Evolutionary conservation across 2,888 invertebrate genomes (phyloP), one percentile per base, ranked within the genome.

Genomic region (Pyrochroa serraticornis): DNA sequence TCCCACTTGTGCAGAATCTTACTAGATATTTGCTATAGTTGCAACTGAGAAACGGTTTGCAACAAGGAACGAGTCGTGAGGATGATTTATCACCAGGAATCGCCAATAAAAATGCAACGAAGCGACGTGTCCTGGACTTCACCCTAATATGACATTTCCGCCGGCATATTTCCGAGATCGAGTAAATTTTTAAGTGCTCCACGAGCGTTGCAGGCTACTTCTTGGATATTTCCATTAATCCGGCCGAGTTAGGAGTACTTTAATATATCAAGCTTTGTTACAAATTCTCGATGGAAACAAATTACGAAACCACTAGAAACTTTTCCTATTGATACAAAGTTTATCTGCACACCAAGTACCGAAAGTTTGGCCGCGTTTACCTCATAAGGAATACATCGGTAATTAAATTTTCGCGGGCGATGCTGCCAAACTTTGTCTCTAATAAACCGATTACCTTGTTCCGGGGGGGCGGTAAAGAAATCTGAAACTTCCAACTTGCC

Each of bases 241-340:
- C 47, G 41, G 32, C 33, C 39, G 42, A 47, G 54, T 54, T 54
- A 34, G 12, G 39, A 53, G 46, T 39, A 33, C 33, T 53, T 44
- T 44, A 44, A 52, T 52, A 52, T 52, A 52, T 52, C 36, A 38
- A 7, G 37, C 52, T 52, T 53, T 46, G 53, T 53, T 46, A 35
- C 39, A 44, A 53, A 53, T 53, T 36, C 34, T 39, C 53, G 32
- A 39, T 45, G 41, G 47, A 47, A 47, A 54, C 54, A 54, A 54
- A 54, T 48, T 54, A 54, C 38, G 41, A 47, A 54, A 48, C 54
- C 54, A 54, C 47, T 54, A 54, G 42, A 48, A 54, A 54, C 39
- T 54, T 54, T 44, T 53, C 47, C 36, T 54, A 54, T 54, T 48
- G 54, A 54, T 48, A 54, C 13, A 46, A 53, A 53, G 45, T 53